Conservation (phyloP, 2,113 vertebrate species). For the Halichoeres trimaculatus region DNA sequence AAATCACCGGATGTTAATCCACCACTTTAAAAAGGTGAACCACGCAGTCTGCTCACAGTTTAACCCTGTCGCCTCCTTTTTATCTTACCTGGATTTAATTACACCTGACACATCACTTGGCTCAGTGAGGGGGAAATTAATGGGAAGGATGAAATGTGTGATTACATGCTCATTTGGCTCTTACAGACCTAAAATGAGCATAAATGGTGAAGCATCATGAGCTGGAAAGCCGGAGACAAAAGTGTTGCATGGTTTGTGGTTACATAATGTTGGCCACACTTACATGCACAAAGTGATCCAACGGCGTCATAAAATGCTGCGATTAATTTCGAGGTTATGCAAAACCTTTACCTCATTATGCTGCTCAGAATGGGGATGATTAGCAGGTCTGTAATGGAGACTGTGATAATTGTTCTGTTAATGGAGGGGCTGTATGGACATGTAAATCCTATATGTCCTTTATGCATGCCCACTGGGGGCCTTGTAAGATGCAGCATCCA, state of each 20-base stretch:
- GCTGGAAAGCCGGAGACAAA: constrained; percentile 7
- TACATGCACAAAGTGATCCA: not conserved
- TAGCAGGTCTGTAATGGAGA: constrained; percentile 24
- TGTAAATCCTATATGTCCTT: constrained; percentile 1
- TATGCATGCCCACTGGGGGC: constrained; percentile 4
- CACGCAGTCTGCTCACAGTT: constrained; percentile 7
- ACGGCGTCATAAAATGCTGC: not conserved
- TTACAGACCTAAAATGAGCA: constrained; percentile 39
- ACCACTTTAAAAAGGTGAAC: constrained; percentile 37
- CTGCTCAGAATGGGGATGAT: constrained; percentile 13
- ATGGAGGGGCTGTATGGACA: constrained; percentile 5
- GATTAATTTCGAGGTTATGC: constrained; percentile 20
- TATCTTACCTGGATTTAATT: constrained; percentile 63
- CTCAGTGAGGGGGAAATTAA: constrained; percentile 40
- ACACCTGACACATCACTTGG: constrained; percentile 31
- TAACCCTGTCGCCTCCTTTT: constrained; percentile 42
- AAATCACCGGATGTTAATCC: constrained; percentile 17
- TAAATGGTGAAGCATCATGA: not conserved
- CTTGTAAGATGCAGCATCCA: constrained; percentile 4
- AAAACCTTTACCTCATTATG: constrained; percentile 29
- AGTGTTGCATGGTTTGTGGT: constrained; percentile 6
- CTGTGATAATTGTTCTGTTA: constrained; percentile 21
- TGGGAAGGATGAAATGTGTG: constrained; percentile 49
- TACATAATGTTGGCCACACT: constrained; percentile 11
- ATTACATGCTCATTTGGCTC: constrained; percentile 57